Evolutionary conservation across 2,888 invertebrate genomes (phyloP).

Genomic region (Idaea dimidiata): DNA sequence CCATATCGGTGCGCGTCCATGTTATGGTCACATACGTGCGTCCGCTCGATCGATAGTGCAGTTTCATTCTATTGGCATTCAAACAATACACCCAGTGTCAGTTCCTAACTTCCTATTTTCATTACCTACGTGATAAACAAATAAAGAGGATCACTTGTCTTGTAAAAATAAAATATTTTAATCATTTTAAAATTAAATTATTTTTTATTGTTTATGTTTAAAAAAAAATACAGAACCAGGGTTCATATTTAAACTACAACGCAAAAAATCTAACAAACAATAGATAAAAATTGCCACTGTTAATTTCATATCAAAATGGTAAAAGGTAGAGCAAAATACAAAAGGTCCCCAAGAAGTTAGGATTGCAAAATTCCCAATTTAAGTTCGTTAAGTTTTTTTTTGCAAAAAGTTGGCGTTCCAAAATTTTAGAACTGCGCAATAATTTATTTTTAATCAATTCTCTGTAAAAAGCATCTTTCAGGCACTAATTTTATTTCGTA

Average conservation of each 20-base stretch:
- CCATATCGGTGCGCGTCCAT: neutral
- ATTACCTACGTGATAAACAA: neutral
- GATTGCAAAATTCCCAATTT: no score
- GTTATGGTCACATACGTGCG: conserved; percentile 1
- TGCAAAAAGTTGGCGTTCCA: neutral
- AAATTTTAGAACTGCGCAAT: neutral
- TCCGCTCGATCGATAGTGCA: neutral
- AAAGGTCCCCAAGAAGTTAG: no score
- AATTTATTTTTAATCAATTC: neutral
- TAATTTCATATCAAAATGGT: neutral
- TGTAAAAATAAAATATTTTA: neutral
- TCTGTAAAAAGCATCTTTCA: neutral
- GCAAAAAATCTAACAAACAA: no score
- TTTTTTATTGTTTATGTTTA: neutral
- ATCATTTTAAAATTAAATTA: neutral
- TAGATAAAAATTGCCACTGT: neutral
- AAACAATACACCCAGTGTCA: neutral
- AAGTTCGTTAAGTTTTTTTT: neutral
- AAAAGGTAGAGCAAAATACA: no score
- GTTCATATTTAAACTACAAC: no score
- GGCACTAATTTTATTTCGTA: neutral
- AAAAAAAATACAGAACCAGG: no score
- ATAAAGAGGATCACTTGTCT: neutral
- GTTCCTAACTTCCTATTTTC: neutral
- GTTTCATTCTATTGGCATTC: neutral